Conservation (phyloP, 2,113 vertebrate genomes). For the Hyaena hyaena region DNA sequence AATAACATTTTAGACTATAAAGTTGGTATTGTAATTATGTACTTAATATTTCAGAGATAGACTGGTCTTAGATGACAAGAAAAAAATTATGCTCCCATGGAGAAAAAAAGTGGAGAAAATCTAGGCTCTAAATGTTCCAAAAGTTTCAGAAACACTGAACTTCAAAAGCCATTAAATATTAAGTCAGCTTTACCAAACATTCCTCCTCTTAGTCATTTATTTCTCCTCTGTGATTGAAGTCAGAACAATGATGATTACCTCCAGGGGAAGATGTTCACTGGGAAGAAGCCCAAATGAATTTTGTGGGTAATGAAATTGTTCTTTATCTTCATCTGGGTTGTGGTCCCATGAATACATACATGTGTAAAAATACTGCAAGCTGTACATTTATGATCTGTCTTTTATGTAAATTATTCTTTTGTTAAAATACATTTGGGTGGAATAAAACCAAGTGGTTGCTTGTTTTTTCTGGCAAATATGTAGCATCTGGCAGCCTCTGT, state of each 20-base stretch:
- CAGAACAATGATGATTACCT: not conserved
- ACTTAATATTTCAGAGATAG: slow-evolving; percentile 16
- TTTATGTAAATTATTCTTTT: slow-evolving; percentile 12
- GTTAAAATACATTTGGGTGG: not conserved
- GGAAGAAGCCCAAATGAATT: not conserved
- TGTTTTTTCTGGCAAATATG: not conserved
- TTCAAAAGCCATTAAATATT: not conserved
- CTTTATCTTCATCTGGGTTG: not conserved
- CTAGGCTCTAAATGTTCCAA: not conserved
- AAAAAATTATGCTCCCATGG: not conserved
- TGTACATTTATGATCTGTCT: not conserved
- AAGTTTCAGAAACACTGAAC: not conserved
- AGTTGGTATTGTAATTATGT: not conserved
- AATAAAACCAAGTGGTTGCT: not conserved
- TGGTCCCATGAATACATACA: not conserved
- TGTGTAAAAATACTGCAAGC: not conserved
- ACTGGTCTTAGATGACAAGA: not conserved
- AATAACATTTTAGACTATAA: slow-evolving; percentile 35
- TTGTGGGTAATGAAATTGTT: not conserved
- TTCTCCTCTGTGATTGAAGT: not conserved
- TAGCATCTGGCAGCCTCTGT: not conserved
- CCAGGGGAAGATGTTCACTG: not conserved
- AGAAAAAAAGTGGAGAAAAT: not conserved
- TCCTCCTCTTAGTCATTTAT: not conserved
- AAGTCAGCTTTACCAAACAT: not conserved